A percentile compares a stretch with the other conserved stretches of the same genome.
Conservation (phyloP, 2,797 vertebrate species). For the Danio choprae region DNA sequence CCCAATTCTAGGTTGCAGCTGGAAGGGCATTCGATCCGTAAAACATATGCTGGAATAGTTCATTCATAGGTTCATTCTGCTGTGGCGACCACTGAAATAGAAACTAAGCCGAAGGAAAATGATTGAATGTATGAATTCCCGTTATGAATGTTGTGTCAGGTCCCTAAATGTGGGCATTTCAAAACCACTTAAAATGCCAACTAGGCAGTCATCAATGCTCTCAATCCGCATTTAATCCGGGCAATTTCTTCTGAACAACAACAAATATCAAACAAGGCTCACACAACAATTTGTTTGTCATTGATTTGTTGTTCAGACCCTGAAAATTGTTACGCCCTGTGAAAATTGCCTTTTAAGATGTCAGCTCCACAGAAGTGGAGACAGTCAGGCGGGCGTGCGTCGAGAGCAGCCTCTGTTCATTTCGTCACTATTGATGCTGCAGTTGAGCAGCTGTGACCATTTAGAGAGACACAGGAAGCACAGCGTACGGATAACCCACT, state of each 20-base stretch:
- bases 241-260: slow-evolving; percentile 20
- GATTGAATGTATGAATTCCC: background rate
- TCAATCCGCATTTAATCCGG: background rate
- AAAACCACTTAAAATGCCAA: background rate
- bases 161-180: slow-evolving; percentile 10
- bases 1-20: too few species aligned
- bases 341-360: slow-evolving; percentile 76
- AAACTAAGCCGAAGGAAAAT: too few species aligned
- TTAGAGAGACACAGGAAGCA: slow-evolving; percentile 53
- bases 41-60: too few species aligned
- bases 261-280: slow-evolving; percentile 38
- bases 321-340: slow-evolving; percentile 63
- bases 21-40: too few species aligned
- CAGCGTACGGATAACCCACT: slow-evolving; percentile 75
- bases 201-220: background rate
- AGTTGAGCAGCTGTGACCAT: slow-evolving; percentile 37
- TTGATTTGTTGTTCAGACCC: slow-evolving; percentile 67
- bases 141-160: background rate
- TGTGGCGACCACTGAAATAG: too few species aligned
- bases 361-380: slow-evolving; percentile 2
- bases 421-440: slow-evolving; percentile 26
- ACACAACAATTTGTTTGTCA: slow-evolving; percentile 65
- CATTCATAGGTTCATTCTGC: too few species aligned
- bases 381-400: slow-evolving; percentile 31
- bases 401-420: slow-evolving; percentile 43